Evolutionary conservation across 2,888 invertebrate genomes (phyloP), one percentile per base, ranked within the genome.

Genomic region (Polia nebulosa): DNA sequence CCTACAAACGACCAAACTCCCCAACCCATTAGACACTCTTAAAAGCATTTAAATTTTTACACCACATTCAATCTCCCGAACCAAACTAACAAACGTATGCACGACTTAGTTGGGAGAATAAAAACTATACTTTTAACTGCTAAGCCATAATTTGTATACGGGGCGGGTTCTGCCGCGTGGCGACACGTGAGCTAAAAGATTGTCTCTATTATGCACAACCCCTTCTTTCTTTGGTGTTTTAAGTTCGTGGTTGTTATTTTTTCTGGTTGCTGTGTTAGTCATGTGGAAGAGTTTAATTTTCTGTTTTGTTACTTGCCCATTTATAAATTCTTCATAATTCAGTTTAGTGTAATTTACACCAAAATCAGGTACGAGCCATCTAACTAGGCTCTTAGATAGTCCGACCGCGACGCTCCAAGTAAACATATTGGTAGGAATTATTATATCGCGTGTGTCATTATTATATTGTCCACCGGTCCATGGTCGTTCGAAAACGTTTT

Each of bases 101-200:
- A 90, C 87, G 93, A 91, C 90, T 94, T 90, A 89, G 86, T 87
- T 85, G 77, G 74, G 87, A 85, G 88, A 88, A 88, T 88, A 80
- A 89, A 89, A 88, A 87, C 85, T 87, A 87, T 87, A 86, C 72
- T 82, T 85, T 89, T 88, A 88, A 89, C 86, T 87, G 88, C 69
- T 94, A 94, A 95, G 93, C 95, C 93, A 89, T 93, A 87, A 95
- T 95, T 95, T 95, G 95, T 95, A 94, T 93, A 93, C 93, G 81
- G 79, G 83, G 90, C 89, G 91, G 90, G 90, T 83, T 62, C 22
- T 52, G 88, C 20, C 95, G 91, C 94, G 94, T 88, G 94, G 17
- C 92, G 90, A 27, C 93, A 87, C 94, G 93, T 92, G 95, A 34
- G 84, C 27, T 32, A 39, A 76, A 85, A 87, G 86, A 86, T 80